A percentile compares a stretch with the other conserved stretches of the same genome.
Conservation (phyloP, 1,140 invertebrate species). For the Lordiphosa stackelbergi region DNA sequence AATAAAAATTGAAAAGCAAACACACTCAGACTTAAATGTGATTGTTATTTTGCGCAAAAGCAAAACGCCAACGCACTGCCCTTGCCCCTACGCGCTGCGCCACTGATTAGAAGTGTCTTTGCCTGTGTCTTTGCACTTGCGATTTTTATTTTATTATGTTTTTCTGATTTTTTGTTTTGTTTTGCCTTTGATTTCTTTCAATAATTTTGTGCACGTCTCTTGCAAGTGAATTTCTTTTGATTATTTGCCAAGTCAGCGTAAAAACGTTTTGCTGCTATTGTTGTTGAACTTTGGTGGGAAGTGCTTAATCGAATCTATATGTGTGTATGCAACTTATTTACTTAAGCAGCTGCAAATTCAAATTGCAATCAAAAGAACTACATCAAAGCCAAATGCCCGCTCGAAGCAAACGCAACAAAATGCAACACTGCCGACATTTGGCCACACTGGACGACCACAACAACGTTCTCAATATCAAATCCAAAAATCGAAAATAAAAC, state of each 20-base stretch:
- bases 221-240: constrained; percentile 63
- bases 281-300: constrained; percentile 26
- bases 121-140: constrained; percentile 42
- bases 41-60: constrained; percentile 40
- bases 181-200: constrained; percentile 48
- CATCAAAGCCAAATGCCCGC: constrained; percentile 60
- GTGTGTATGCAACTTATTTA: constrained; percentile 18
- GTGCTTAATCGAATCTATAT: constrained; percentile 62
- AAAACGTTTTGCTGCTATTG: constrained; percentile 25
- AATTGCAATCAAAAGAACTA: constrained; percentile 54
- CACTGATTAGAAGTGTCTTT: constrained; percentile 61
- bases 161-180: constrained; percentile 1
- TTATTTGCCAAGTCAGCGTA: constrained; percentile 65
- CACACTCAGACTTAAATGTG: constrained; percentile 71
- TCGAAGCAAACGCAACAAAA: constrained; percentile 70
- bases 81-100: constrained; percentile 1
- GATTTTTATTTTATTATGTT: constrained; percentile 28
- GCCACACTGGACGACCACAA: constrained; percentile 40
- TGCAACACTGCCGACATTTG: constrained; percentile 59
- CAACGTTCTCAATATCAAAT: constrained; percentile 41
- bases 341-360: constrained; percentile 42
- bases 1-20: constrained; percentile 56
- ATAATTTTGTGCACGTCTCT: constrained; percentile 68
- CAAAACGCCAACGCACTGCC: constrained; percentile 4
- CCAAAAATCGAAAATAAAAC: constrained; percentile 12